phyloP scores from a whole-genome alignment of 1,140 invertebrate genomes.

The Brachionus sp. region DNA sequence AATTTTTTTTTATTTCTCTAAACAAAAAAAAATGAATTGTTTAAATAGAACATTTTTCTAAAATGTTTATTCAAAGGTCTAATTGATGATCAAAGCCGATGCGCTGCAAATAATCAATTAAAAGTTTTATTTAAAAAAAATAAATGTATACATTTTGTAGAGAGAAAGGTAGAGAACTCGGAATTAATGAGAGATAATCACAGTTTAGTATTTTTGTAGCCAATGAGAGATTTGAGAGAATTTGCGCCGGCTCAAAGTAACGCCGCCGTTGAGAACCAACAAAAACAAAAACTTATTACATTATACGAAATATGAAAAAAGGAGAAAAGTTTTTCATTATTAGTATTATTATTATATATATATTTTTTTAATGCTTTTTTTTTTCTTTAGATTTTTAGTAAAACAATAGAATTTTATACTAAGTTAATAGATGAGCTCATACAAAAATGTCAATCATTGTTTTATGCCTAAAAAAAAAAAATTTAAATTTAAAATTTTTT shows the following conservation, averaged over 20 bases:
- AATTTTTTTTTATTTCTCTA: not conserved
- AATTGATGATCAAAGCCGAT: not conserved
- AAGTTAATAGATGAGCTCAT: not conserved
- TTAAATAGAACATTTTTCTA: not conserved
- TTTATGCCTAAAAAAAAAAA: not conserved
- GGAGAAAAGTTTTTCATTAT: not conserved
- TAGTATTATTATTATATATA: not conserved
- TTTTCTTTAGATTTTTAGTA: not conserved
- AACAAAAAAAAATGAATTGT: not conserved
- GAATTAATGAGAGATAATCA: not conserved
- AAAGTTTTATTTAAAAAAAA: not conserved
- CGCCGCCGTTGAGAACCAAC: not conserved
- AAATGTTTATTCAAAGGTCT: conserved; percentile 27
- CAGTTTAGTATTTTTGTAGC: conserved; percentile 23
- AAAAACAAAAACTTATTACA: conserved; percentile 37
- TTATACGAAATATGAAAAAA: not conserved
- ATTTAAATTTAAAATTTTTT: conserved; percentile 13
- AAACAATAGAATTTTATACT: not conserved
- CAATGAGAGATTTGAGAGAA: not conserved
- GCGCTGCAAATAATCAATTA: conserved; percentile 20
- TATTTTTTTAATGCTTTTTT: not conserved
- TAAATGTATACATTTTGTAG: not conserved
- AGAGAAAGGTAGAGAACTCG: not conserved
- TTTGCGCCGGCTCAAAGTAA: not conserved
- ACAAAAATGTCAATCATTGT: conserved; percentile 40